A percentile compares a stretch with the other conserved stretches of the same genome.
phyloP scores from a whole-genome alignment of 2,888 invertebrate genomes.

The Lithodes maja region DNA sequence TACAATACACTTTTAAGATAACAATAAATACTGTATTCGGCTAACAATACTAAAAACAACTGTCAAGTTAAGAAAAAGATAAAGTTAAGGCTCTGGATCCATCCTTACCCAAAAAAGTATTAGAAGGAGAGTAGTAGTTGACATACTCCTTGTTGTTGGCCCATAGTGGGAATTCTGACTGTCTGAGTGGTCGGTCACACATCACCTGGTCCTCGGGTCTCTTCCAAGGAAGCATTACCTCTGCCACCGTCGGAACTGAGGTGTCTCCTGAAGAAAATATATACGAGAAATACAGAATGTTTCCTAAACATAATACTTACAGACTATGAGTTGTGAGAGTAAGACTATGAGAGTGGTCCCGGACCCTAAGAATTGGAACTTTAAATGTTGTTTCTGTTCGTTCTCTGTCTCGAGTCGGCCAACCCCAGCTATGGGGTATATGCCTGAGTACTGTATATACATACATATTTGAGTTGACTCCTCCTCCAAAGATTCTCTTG shows the following conservation, averaged over 20 bases:
- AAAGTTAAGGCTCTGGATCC: neutral
- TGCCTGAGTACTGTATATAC: too few species aligned
- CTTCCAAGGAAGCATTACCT: slow-evolving; percentile 95
- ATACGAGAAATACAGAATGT: neutral
- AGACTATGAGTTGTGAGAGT: too few species aligned
- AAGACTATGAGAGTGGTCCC: too few species aligned
- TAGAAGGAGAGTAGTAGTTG: slow-evolving; percentile 92
- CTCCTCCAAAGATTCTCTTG: too few species aligned
- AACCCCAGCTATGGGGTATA: too few species aligned
- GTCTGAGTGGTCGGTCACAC: slow-evolving; percentile 81
- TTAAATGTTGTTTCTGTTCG: too few species aligned
- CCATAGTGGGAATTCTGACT: slow-evolving; percentile 95
- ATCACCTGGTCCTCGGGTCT: slow-evolving; percentile 76
- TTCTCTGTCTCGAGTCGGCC: too few species aligned
- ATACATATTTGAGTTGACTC: too few species aligned
- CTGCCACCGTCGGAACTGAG: slow-evolving; percentile 79
- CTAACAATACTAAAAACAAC: neutral
- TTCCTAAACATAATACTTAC: too few species aligned
- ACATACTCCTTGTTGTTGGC: slow-evolving; percentile 95
- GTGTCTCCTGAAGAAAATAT: slow-evolving; percentile 76
- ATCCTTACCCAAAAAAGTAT: slow-evolving; percentile 85
- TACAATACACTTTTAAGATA: neutral
- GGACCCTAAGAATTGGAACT: too few species aligned
- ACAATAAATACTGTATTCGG: neutral
- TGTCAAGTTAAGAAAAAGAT: neutral